phyloP scores from a whole-genome alignment of 2,797 vertebrate species.

The Acridotheres tristis region DNA sequence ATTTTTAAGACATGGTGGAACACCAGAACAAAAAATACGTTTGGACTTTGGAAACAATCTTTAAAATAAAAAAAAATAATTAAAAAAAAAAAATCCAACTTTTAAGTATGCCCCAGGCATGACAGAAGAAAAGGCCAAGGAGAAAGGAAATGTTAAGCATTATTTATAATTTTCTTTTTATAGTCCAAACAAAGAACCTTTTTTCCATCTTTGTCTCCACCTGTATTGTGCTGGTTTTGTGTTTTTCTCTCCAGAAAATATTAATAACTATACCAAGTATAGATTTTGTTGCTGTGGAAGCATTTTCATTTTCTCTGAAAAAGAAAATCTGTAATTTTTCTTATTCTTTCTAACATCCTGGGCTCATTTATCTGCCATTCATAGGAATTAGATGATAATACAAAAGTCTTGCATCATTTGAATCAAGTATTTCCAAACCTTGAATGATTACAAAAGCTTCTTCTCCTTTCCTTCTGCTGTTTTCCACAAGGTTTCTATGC shows the following conservation, averaged over 20 bases:
- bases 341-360: background rate
- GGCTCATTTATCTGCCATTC: background rate
- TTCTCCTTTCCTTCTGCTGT: background rate
- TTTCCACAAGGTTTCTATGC: background rate
- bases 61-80: background rate
- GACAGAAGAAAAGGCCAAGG: background rate
- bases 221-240: background rate
- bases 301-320: background rate
- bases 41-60: background rate
- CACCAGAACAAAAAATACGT: background rate
- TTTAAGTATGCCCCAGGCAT: background rate
- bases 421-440: background rate
- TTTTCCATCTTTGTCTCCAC: background rate
- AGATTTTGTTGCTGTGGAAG: background rate
- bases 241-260: background rate
- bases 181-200: background rate
- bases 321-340: rapidly evolving
- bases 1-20: background rate
- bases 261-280: background rate
- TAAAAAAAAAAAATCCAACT: background rate
- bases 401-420: background rate
- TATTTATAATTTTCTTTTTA: background rate
- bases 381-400: background rate
- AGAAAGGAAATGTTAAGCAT: background rate
- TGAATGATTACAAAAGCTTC: background rate